These are phyloP conservation scores for Hipposideros larvatus DNA, from an alignment of 2,797 vertebrate species.

Conservation along the genomic window DNA sequence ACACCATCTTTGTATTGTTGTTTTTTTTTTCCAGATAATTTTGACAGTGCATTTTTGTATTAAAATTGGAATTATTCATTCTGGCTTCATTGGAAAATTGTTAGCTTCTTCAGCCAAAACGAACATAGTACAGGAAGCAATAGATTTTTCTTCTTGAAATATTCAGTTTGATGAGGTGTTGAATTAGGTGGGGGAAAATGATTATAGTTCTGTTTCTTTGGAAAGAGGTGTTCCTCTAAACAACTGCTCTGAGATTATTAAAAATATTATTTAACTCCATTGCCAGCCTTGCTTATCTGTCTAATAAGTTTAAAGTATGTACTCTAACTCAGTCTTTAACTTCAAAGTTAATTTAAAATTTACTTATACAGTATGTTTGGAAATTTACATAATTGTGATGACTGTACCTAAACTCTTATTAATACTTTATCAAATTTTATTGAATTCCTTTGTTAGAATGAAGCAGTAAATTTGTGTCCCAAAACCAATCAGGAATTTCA, in stretches of 20 bases:
- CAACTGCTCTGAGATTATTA: neutral
- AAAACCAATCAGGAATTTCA: neutral
- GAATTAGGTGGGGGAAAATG: neutral
- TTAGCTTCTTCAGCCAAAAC: neutral
- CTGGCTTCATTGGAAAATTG: neutral
- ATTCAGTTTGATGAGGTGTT: neutral
- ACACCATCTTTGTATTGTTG: neutral
- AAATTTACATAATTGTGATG: constrained; percentile 16
- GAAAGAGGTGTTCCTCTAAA: neutral
- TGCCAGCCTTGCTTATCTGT: neutral
- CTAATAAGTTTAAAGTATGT: neutral
- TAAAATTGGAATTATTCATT: neutral
- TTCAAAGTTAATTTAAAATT: constrained; percentile 57
- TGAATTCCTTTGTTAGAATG: neutral
- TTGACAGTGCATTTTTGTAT: neutral
- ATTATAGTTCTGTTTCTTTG: neutral
- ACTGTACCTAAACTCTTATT: neutral
- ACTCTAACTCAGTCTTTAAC: neutral
- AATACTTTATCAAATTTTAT: constrained; percentile 40
- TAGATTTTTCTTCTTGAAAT: neutral
- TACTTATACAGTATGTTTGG: constrained; percentile 5
- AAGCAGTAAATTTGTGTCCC: constrained; percentile 17
- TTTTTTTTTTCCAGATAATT: neutral
- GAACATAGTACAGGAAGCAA: neutral
- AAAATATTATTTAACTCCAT: neutral